Conservation (phyloP, 1,140 invertebrate genomes). For the Melipona quadrifasciata region DNA sequence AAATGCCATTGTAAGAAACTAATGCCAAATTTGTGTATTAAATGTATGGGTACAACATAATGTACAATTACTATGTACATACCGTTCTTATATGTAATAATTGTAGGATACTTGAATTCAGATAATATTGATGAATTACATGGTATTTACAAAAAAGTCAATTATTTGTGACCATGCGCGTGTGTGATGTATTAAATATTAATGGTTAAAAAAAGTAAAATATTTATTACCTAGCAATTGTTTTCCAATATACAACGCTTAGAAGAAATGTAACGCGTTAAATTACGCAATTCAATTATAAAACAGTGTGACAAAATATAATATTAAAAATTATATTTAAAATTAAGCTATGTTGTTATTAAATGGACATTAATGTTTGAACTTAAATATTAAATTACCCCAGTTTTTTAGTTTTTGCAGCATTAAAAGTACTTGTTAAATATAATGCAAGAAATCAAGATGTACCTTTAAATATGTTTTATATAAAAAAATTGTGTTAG, state of each 20-base stretch:
- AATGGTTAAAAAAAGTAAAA: slow-evolving; percentile 22
- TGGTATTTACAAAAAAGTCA: slow-evolving; percentile 21
- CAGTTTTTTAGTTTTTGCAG: slow-evolving; percentile 12
- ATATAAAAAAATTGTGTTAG: slow-evolving; percentile 45
- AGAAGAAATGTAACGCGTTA: neutral
- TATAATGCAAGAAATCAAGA: slow-evolving; percentile 43
- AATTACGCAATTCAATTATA: neutral
- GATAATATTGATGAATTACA: slow-evolving; percentile 35
- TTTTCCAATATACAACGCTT: slow-evolving; percentile 30
- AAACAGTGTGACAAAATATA: neutral
- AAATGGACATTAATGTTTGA: neutral
- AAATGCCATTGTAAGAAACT: neutral
- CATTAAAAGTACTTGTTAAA: slow-evolving; percentile 59
- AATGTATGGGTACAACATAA: slow-evolving; percentile 30
- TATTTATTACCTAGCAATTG: slow-evolving; percentile 54
- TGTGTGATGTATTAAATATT: slow-evolving; percentile 30
- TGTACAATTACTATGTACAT: slow-evolving; percentile 40
- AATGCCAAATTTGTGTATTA: slow-evolving; percentile 17
- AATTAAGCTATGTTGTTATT: neutral
- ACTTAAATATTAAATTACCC: neutral
- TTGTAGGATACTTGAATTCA: slow-evolving; percentile 16
- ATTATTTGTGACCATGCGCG: neutral
- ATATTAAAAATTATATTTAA: neutral
- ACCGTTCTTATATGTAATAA: slow-evolving; percentile 22
- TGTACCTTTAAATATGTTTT: slow-evolving; percentile 63